Base-by-base conservation (phyloP, 2,888 invertebrate genomes). In the Caenorhabditis imperialis region DNA sequence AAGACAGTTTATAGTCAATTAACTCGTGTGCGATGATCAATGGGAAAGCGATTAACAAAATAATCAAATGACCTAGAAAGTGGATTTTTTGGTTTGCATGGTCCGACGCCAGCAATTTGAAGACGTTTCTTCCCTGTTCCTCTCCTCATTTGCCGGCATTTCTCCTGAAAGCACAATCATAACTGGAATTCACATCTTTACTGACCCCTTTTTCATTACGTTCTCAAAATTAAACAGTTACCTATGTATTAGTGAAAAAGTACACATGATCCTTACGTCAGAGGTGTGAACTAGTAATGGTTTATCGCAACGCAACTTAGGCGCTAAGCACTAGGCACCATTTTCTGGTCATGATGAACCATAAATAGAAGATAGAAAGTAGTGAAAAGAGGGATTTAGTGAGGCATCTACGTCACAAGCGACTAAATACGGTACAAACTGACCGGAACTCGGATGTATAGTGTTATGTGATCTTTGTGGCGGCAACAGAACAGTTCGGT, bases 71-170 rank as follows among this genome's bases (percentile, higher is more conserved):
- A 60, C 16, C 75, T 63, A 48, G 60, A 55, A 35, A 70, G 50
- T 12, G 75, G 75, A 55, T 75, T 60, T 37, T 75, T 75, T 20
- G 75, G 75, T 23, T 71, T 75, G 47, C 79, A 79, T n/a, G 79
- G 72, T 20, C 79, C 79, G 8, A 79, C 42, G 23, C 65, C 62
- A 18, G 75, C 67, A 35, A 79, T 74, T 54, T 73, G 62, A 2
- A 79, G 74, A 16, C 63, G 73, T 30, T 70, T 74, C 51, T 75
- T 77, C 14, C 57, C 57, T 18, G 38, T 48, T 48, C 72, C 71
- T 30, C 77, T 45, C 14, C 79, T 62, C 27, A 55, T 69, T 45
- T 69, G 67, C 22, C 76, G 76, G 42, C 79, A 79, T 53, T 77
- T 70, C 20, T 63, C 71, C 75, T 78, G 57, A 23, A 78, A 51